Evolutionary conservation across 2,888 invertebrate genomes (phyloP), one percentile per base, ranked within the genome.

Genomic region (Lamellibrachia columna): DNA sequence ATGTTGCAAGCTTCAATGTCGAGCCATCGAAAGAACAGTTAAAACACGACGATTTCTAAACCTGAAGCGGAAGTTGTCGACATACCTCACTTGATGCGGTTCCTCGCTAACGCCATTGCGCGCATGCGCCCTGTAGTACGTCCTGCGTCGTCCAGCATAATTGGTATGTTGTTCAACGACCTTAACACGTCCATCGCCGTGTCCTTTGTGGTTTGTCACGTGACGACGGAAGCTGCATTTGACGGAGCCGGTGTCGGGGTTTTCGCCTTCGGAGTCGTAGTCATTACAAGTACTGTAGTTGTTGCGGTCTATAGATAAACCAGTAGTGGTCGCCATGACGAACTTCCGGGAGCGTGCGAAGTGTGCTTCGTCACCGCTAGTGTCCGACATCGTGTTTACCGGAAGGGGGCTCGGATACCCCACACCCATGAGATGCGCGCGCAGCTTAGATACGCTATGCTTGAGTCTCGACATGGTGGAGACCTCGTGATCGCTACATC

Each of bases 61-160:
- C 22, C 15, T 11, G 22, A 15, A 75, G 22, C 22, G 75, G 75
- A 75, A 75, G 22, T n/a, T 75, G 75, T 75, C 75, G 15, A 75
- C 75, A 75, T 75, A 75, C 75, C 75, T 75, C n/a, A 75, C 75
- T 22, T 75, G 75, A 15, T 75, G 75, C 75, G 75, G 75, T 75
- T 75, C 75, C 75, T 75, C 75, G 75, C 75, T 75, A n/a, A 2
- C 2, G 4, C 6, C 75, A 22, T 75, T 75, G 75, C 75, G 75
- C 75, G 75, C 75, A 75, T 75, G 75, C 75, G 75, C 75, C 75
- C 75, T 75, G 75, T 75, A 75, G n/a, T 75, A 75, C n/a, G 75
- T 75, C 75, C 75, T 75, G 6, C 75, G 75, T 75, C 75, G 15
- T 75, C 75, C 75, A 22, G 75, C 75, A 75, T 75, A 75, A 75